Evolutionary conservation across 2,797 vertebrate species (phyloP).

Genomic region (Philypnodon macrostomus): DNA sequence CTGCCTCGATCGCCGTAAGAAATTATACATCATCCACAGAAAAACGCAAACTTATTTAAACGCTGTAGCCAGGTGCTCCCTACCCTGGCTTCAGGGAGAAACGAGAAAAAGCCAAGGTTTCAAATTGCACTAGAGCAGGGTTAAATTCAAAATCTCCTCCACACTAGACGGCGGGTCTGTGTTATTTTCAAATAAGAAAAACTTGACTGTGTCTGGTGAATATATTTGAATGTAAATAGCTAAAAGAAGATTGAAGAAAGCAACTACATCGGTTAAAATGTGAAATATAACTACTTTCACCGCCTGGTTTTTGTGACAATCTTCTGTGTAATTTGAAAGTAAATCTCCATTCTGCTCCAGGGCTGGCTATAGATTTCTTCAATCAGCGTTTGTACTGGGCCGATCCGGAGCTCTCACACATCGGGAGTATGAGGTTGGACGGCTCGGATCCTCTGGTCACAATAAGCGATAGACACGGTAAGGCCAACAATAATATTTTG

Average conservation of each 20-base stretch:
- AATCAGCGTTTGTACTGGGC: slow-evolving; percentile 96
- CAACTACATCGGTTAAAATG: slow-evolving; percentile 10
- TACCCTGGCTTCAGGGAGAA: slow-evolving; percentile 38
- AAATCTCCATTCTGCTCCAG: slow-evolving; percentile 73
- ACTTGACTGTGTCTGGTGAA: slow-evolving; percentile 4
- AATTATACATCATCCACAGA: slow-evolving; percentile 64
- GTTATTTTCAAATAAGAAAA: slow-evolving; percentile 20
- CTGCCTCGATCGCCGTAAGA: slow-evolving; percentile 51
- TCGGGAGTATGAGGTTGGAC: slow-evolving; percentile 92
- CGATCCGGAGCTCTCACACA: slow-evolving; percentile 91
- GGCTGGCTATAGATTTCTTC: slow-evolving; percentile 92
- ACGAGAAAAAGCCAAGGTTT: slow-evolving; percentile 38
- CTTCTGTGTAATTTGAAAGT: slow-evolving; percentile 58
- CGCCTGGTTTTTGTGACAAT: slow-evolving; percentile 43
- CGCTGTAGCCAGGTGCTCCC: slow-evolving; percentile 43
- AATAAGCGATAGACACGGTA: slow-evolving; percentile 90
- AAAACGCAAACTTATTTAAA: slow-evolving; percentile 63
- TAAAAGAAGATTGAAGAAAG: slow-evolving; percentile 8
- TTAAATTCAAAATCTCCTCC: slow-evolving; percentile 10
- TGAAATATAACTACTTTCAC: slow-evolving; percentile 6
- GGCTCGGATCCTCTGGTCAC: slow-evolving; percentile 87
- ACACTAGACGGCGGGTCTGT: slow-evolving; percentile 6
- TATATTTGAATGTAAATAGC: slow-evolving; percentile 21
- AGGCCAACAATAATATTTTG: slow-evolving; percentile 16
- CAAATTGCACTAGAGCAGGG: slow-evolving; percentile 28